Base-by-base conservation (phyloP, 2,888 invertebrate genomes). In the Beris chalybata region DNA sequence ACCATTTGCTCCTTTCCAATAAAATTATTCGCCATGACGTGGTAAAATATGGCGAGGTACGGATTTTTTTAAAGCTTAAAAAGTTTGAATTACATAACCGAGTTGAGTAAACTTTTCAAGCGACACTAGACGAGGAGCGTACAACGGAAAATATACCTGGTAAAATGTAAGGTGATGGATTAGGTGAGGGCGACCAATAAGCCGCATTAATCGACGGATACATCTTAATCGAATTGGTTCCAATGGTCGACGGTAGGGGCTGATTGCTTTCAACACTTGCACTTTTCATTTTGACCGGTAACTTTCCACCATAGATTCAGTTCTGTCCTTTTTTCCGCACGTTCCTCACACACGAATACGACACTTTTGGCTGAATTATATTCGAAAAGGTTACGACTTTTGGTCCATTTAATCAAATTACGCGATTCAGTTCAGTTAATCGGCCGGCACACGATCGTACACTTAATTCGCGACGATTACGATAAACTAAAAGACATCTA, bases 181-280 rank as follows among this genome's bases (percentile, higher is more conserved):
- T 87, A 71, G 89, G 86, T 76, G 91, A 88, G 73, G 91, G 90
- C 78, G 90, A 87, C 91, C 91, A 92, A 82, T 92, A 91, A 79
- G 91, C 89, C 79, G 90, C 87, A 82, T 88, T 89, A 84, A 91
- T 91, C 74, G 91, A 86, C 79, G 91, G 91, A 84, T 91, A 91
- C 74, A 76, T 76, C 82, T 81, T 83, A 6, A n/a, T 31, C 4
- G 22, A 6, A 11, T 6, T 12, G 31, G 1, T 53, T 22, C 32
- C 54, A 52, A 32, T 15, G 9, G 32, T 44, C 30, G 64, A 29
- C 6, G 64, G 53, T n/a, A 45, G 7, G 1, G 61, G 50, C 9
- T 15, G 30, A 11, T 50, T n/a, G 53, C 54, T 64, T 22, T 64
- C 64, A 54, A 64, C 44, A 44, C 45, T 64, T 54, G 53, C 64